Base-by-base conservation (phyloP, 2,113 vertebrate species). In the Zosterops hypoxanthus region DNA sequence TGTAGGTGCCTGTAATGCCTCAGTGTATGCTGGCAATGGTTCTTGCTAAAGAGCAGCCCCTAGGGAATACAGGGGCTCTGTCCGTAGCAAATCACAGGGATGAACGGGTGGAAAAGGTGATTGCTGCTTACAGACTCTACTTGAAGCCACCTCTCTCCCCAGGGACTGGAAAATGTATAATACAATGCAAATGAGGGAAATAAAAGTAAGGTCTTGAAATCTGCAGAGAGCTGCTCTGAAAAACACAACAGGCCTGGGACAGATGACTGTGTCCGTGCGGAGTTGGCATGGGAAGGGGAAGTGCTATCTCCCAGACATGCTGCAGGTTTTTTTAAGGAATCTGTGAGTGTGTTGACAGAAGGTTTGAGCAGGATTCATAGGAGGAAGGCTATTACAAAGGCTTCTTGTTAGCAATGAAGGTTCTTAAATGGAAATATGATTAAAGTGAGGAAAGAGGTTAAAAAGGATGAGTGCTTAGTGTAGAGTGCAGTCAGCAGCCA, bases 151-250 rank as follows among this genome's bases (percentile, higher is more conserved):
- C 22, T 89, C 42, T 93, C 14, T 87, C 46, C 91, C 46, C 13
- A 53, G 7, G 88, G 82, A 44, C 71, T 92, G 82, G 76, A 92
- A 95, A 95, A 90, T 73, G 10, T 76, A 5, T 92, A 85, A 90
- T 79, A 24, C 17, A 25, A 60, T 94, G 80, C 71, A 92, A 95
- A 85, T 79, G 76, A 85, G 26, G 47, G 70, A 79, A 85, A 68
- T 68, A 29, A 94, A 94, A 90, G 79, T 63, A 42, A 15, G 8
- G 25, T 78, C 31, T 75, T 75, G 56, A 84, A 73, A 73, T 75
- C 42, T 90, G 55, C 22, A 12, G 36, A 71, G 52, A 68, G 34
- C 53, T 63, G 28, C 79, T 82, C 65, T 55, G 79, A 72, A 70
- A 56, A 90, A 8, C 10, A 14, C 44, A 80, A n/a, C 46, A n/a